Evolutionary conservation across 2,797 vertebrate species (phyloP), one percentile per base, ranked within the genome.

Genomic region (Setipinna tenuifilis): DNA sequence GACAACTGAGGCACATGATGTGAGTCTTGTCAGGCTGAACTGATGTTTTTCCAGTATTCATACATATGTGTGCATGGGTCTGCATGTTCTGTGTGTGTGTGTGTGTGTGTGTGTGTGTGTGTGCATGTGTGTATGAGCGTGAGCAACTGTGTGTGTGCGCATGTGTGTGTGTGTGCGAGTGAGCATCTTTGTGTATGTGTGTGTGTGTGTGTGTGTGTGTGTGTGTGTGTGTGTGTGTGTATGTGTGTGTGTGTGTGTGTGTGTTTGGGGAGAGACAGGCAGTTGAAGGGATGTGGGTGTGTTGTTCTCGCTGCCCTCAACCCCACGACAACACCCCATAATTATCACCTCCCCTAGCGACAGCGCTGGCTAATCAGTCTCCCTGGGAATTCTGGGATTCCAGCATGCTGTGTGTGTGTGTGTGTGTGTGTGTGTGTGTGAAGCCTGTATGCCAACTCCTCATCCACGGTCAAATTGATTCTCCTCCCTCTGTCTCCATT

Each of bases 321-420:
- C 78, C 82, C 82, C 93, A 94, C 92, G 94, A 96, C 96, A 97
- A 99, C 96, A 94, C 96, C 97, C 95, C 94, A 92, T 98, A 98
- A 99, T 98, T 98, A 98, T 97, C 97, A 96, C 94, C 92, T 94
- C 94, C 96, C 96, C 96, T 96, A 97, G 97, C 98, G 98, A 99
- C 97, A 98, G 97, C 96, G 93, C 88, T 92, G 92, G 94, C 97
- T 99, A 99, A 99, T 99, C 98, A 99, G 98, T 99, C 98, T 99
- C 98, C 95, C 94, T 97, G 98, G 98, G 98, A 99, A 96, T 98
- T 93, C 94, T 91, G 92, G 91, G 84, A 89, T 83, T 83, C 87
- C 87, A 87, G 54, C 82, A 81, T 90, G 71, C 71, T 78, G 92
- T 93, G 92, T 93, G 93, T 92, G 92, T 93, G 93, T 92, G 84